Percentiles rank a stretch among this genome's conserved stretches.
Evolutionary conservation across 1,140 invertebrate genomes (phyloP).

Genomic region (Drosophila ambigua): DNA sequence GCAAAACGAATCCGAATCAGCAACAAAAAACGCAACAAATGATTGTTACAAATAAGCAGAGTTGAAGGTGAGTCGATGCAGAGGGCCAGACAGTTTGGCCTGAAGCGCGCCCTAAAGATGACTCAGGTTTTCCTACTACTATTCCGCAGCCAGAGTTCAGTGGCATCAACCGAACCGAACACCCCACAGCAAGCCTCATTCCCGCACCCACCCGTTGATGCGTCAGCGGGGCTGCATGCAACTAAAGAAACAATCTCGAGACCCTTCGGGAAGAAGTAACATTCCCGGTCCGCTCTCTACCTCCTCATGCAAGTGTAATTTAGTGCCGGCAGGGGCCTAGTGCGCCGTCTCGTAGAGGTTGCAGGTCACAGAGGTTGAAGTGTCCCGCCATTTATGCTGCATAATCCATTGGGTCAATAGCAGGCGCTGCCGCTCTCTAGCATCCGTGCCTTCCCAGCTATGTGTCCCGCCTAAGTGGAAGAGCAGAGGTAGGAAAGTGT

Average conservation of each 20-base stretch:
- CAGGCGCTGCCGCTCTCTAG: conserved; percentile 10
- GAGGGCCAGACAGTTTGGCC: conserved; percentile 28
- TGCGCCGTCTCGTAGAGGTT: conserved; percentile 27
- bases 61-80: conserved; percentile 53
- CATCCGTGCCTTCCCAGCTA: conserved; percentile 4
- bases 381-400: conserved; percentile 60
- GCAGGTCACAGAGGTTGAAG: conserved; percentile 42
- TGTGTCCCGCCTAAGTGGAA: background rate
- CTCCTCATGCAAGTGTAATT: conserved; percentile 45
- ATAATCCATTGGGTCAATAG: conserved; percentile 78
- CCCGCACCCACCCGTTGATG: conserved; percentile 37
- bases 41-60: conserved; percentile 61
- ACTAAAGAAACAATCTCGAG: conserved; percentile 34
- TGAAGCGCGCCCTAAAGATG: conserved; percentile 22
- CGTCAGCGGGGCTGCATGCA: conserved; percentile 36
- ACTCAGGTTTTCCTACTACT: conserved; percentile 45
- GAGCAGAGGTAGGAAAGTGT: conserved; percentile 13
- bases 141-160: conserved; percentile 57
- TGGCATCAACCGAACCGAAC: conserved; percentile 49
- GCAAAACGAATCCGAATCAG: conserved; percentile 38
- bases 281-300: conserved; percentile 24
- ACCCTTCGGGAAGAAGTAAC: background rate
- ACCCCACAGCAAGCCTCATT: conserved; percentile 5
- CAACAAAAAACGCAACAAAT: conserved; percentile 69
- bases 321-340: conserved; percentile 52